Conservation (phyloP, 2,888 invertebrate genomes). For the Apotomis turbidana region DNA sequence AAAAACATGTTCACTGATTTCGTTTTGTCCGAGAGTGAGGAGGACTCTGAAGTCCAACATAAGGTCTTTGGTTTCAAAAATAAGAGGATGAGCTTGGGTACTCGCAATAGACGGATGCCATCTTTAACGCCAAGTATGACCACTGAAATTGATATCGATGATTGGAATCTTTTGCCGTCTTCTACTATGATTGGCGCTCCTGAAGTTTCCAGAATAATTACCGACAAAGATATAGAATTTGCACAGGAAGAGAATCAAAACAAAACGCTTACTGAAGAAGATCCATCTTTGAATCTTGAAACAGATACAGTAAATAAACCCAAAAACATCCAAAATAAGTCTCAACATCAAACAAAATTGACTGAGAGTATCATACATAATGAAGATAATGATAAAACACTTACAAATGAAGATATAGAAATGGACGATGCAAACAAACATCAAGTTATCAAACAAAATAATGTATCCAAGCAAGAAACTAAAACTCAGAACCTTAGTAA, state of each 20-base stretch:
- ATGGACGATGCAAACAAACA: neutral
- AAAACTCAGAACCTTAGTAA: constrained; percentile 1
- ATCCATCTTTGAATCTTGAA: constrained; percentile 12
- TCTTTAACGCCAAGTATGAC: constrained; percentile 64
- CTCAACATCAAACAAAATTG: constrained; percentile 14
- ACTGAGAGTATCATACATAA: constrained; percentile 4
- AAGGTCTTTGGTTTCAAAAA: constrained; percentile 65
- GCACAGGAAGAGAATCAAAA: constrained; percentile 43
- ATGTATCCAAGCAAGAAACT: neutral
- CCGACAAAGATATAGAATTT: constrained; percentile 20
- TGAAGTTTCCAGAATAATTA: constrained; percentile 29
- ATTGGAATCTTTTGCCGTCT: constrained; percentile 72
- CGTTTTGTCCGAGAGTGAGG: constrained; percentile 71
- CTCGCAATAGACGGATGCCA: constrained; percentile 50
- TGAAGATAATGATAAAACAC: constrained; percentile 23
- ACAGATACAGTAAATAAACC: constrained; percentile 25
- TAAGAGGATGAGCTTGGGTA: constrained; percentile 48
- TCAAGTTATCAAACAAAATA: neutral
- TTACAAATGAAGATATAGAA: constrained; percentile 25
- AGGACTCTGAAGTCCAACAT: constrained; percentile 69
- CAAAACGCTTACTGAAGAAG: constrained; percentile 40
- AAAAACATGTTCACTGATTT: constrained; percentile 73
- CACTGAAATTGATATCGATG: constrained; percentile 72
- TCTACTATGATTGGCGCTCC: constrained; percentile 75
- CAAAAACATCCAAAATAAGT: constrained; percentile 34